These are phyloP conservation scores for Ditylenchus weischeri DNA, from an alignment of 2,888 invertebrate genomes.

Conservation along the genomic window DNA sequence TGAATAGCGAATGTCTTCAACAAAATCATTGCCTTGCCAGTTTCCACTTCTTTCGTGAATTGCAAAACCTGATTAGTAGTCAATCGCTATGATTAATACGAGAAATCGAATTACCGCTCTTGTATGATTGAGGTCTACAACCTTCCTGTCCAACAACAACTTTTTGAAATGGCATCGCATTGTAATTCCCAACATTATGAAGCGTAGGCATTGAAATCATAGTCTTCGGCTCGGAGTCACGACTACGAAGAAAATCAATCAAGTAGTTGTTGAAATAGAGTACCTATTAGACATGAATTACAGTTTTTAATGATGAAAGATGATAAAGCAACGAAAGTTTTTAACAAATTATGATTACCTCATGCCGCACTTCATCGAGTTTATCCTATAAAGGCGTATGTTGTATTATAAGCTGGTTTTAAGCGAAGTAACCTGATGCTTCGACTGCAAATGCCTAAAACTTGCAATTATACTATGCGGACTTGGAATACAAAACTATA, in stretches of 20 bases:
- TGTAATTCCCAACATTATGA: neutral
- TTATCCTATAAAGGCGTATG: slow-evolving; percentile 68
- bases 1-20: neutral
- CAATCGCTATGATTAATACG: too few species aligned
- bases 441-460: slow-evolving; percentile 81
- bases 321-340: too few species aligned
- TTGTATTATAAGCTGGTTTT: too few species aligned
- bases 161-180: neutral
- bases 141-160: neutral
- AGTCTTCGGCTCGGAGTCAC: slow-evolving; percentile 72
- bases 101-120: slow-evolving; percentile 4
- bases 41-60: slow-evolving; percentile 2
- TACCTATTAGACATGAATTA: slow-evolving; percentile 63
- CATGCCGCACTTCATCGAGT: slow-evolving; percentile 84
- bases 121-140: neutral
- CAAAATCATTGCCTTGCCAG: slow-evolving; percentile 5
- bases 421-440: slow-evolving; percentile 68
- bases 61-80: neutral
- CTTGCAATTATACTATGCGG: neutral
- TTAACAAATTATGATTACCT: slow-evolving; percentile 11
- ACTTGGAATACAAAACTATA: too few species aligned
- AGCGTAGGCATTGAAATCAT: neutral
- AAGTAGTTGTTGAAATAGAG: slow-evolving; percentile 94
- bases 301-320: neutral
- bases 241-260: slow-evolving; percentile 87